A percentile compares a stretch with the other conserved stretches of the same genome.
Conservation (phyloP, 2,113 vertebrate species). For the Eulacestoma nigropectus region DNA sequence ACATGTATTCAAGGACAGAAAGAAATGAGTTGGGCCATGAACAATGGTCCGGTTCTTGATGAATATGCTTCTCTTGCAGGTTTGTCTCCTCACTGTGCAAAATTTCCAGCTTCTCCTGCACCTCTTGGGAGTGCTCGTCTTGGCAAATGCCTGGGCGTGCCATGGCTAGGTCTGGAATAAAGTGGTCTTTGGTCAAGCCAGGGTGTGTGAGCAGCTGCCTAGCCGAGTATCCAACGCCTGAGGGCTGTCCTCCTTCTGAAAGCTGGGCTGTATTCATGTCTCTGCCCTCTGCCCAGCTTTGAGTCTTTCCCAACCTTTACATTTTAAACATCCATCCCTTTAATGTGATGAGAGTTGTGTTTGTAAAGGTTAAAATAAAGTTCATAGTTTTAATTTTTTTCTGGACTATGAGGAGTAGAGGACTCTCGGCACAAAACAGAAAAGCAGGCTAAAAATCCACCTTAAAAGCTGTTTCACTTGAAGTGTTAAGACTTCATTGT, state of each 20-base stretch:
- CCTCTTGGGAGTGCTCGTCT: not conserved
- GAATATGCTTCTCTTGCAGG: fast-evolving
- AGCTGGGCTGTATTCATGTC: not conserved
- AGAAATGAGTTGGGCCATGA: not conserved
- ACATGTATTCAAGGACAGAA: not conserved
- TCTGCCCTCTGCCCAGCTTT: not conserved
- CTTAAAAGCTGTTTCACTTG: not conserved
- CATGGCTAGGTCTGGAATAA: not conserved
- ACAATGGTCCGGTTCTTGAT: not conserved
- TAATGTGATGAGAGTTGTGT: not conserved
- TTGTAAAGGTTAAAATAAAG: not conserved
- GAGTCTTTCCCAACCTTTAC: not conserved
- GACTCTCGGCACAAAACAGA: not conserved
- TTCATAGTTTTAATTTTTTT: not conserved
- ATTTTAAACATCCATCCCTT: not conserved
- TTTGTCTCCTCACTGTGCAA: not conserved
- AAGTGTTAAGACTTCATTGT: not conserved
- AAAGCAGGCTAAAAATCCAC: not conserved
- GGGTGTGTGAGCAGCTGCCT: not conserved
- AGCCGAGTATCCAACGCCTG: fast-evolving
- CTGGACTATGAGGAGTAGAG: not conserved
- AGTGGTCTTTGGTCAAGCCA: not conserved
- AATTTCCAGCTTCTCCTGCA: not conserved
- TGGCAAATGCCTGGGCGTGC: not conserved
- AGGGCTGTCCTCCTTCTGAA: not conserved